phyloP scores from a whole-genome alignment of 2,888 invertebrate species.

The Latrodectus hesperus region DNA sequence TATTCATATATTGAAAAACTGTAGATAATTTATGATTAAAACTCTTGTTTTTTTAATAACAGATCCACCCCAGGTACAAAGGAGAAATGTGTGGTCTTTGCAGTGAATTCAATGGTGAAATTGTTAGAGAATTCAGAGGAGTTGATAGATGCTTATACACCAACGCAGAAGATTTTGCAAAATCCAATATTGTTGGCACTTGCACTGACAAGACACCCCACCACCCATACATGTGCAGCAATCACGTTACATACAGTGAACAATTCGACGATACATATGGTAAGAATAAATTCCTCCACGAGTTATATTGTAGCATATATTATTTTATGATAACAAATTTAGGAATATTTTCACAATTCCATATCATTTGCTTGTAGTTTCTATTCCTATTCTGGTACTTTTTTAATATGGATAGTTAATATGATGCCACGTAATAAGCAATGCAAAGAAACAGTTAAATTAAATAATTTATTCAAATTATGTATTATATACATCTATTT shows the following conservation, averaged over 20 bases:
- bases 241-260: neutral
- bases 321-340: no score
- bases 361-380: no score
- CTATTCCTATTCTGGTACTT: no score
- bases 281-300: neutral
- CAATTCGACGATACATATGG: neutral
- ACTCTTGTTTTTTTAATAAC: neutral
- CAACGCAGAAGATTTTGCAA: conserved; percentile 52
- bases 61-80: conserved; percentile 61
- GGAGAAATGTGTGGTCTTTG: conserved; percentile 70
- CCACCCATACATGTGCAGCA: conserved; percentile 3
- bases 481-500: no score
- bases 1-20: no score
- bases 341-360: neutral
- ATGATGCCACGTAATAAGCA: no score
- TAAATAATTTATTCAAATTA: no score
- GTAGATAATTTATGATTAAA: neutral
- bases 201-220: neutral
- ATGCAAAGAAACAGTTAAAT: no score
- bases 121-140: conserved; percentile 60
- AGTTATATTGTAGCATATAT: neutral
- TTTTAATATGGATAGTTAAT: no score
- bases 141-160: conserved; percentile 59
- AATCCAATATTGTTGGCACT: conserved; percentile 9
- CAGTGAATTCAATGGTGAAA: conserved; percentile 70